Conservation (phyloP, 2,888 invertebrate species). For the Lycia hirtaria region DNA sequence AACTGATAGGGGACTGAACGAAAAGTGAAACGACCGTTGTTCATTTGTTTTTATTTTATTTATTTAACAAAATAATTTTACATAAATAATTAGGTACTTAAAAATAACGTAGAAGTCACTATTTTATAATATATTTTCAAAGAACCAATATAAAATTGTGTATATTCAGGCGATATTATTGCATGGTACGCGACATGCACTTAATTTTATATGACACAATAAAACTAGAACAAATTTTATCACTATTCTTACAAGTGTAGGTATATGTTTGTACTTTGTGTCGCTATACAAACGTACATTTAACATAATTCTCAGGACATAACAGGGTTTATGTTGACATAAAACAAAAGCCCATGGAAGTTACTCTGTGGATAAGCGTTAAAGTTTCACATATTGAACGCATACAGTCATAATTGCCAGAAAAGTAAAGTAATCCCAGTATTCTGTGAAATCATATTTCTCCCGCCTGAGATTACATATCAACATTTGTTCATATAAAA, state of each 20-base stretch:
- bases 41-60: constrained; percentile 33
- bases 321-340: too few relatives aligned
- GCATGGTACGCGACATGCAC: constrained; percentile 6
- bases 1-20: too few relatives aligned
- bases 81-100: constrained; percentile 33
- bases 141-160: constrained; percentile 8
- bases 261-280: constrained; percentile 6
- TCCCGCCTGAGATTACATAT: too few relatives aligned
- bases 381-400: too few relatives aligned
- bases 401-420: too few relatives aligned
- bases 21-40: background rate
- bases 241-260: constrained; percentile 26
- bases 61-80: constrained; percentile 41
- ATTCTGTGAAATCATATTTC: too few relatives aligned
- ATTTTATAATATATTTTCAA: constrained; percentile 11
- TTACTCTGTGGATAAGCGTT: too few relatives aligned
- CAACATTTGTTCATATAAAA: too few relatives aligned
- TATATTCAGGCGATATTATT: constrained; percentile 10
- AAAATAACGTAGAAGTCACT: constrained; percentile 20
- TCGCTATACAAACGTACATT: constrained; percentile 1
- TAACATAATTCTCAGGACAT: background rate
- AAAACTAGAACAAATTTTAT: constrained; percentile 32
- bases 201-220: constrained; percentile 40
- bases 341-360: too few relatives aligned
- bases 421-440: too few relatives aligned